phyloP scores from a whole-genome alignment of 2,797 vertebrate species.

The Rhincodon typus region DNA sequence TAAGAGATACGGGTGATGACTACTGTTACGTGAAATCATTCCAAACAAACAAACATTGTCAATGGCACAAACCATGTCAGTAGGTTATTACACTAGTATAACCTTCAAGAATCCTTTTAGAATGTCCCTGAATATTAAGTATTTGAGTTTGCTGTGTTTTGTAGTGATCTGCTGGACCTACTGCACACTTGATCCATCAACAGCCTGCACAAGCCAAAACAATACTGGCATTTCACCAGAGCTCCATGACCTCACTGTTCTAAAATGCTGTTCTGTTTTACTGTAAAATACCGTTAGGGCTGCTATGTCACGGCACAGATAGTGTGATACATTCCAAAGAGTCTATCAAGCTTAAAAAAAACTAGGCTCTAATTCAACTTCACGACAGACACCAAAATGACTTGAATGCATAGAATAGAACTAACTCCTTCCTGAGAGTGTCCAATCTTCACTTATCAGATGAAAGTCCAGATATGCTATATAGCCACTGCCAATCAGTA shows the following conservation, averaged over 20 bases:
- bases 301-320: background rate
- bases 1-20: background rate
- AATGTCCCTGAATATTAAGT: background rate
- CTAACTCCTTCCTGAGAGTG: background rate
- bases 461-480: background rate
- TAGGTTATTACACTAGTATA: background rate
- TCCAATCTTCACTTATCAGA: background rate
- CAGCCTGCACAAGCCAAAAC: background rate
- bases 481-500: background rate
- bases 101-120: background rate
- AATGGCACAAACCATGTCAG: background rate
- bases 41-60: background rate
- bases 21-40: conserved; percentile 5
- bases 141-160: background rate
- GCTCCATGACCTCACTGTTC: conserved; percentile 1
- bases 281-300: conserved; percentile 6
- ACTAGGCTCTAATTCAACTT: background rate
- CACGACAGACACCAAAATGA: background rate
- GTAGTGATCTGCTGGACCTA: background rate
- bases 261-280: conserved; percentile 27
- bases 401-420: background rate
- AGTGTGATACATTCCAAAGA: background rate
- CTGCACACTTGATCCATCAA: conserved; percentile 29
- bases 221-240: background rate
- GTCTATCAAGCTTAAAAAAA: conserved; percentile 2